These are phyloP conservation scores for Rafetus swinhoei DNA, from an alignment of 2,113 vertebrate species.

Conservation along the genomic window DNA sequence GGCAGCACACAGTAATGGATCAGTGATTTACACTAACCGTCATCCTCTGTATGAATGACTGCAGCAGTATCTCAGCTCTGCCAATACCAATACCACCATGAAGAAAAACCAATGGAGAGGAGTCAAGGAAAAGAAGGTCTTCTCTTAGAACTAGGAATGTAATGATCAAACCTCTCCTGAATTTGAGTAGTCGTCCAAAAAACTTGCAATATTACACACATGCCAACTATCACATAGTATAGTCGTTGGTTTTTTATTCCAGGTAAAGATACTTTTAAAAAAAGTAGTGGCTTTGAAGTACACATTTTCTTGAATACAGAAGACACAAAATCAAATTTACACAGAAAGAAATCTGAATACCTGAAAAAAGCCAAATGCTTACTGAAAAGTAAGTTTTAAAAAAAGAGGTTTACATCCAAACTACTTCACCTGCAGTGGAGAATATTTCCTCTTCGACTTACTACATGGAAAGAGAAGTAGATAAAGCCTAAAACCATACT, in stretches of 20 bases:
- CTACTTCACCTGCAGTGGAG: neutral
- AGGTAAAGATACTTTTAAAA: neutral
- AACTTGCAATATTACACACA: neutral
- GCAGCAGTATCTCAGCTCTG: neutral
- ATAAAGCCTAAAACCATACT: neutral
- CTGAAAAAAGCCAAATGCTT: neutral
- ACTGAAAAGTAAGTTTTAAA: neutral
- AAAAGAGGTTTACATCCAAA: neutral
- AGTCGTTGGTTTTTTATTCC: neutral
- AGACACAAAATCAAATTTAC: neutral
- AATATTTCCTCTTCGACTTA: neutral
- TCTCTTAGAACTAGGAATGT: neutral
- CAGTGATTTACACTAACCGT: neutral
- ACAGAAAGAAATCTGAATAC: neutral
- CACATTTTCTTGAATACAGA: neutral
- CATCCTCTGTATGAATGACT: neutral
- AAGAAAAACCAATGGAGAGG: slow-evolving; percentile 8
- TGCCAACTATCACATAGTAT: accelerated
- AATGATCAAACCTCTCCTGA: neutral
- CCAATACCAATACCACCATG: neutral
- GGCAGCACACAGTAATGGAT: neutral
- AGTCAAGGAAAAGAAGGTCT: neutral
- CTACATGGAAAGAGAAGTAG: neutral
- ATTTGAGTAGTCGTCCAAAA: neutral
- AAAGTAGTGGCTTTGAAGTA: neutral